Evolutionary conservation across 1,140 invertebrate genomes (phyloP), one percentile per base, ranked within the genome.

Genomic region (Drosophila ercepeae): DNA sequence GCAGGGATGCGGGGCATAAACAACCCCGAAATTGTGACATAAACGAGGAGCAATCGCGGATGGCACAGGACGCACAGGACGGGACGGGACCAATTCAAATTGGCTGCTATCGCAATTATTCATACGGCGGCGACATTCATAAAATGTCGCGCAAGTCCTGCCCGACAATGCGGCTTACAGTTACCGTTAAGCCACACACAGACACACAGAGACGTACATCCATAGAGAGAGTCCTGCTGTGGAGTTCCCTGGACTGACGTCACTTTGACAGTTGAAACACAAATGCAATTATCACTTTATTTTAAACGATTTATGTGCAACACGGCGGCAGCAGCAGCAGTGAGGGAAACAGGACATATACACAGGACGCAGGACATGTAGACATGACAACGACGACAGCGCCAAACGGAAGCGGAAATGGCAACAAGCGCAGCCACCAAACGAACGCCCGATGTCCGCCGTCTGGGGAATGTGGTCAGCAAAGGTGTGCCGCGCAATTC

Each of bases 201-300:
- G 48, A 57, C 32, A 68, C 39, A 49, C 41, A 64, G 8, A 54
- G 16, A 55, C 21, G 27, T 25, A 19, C 21, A 36, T 3, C 36
- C 6, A 69, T 7, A 61, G n/a, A 29, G 11, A 68, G 9, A 45
- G 11, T 39, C 14, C 42, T 21, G 46, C 23, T 16, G 19, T 21
- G 23, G 25, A 63, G 59, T 75, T 32, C 49, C 49, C 54, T 52
- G 75, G 52, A 58, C 75, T 79, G 77, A 74, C 58, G 74, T 88
- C 65, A 79, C 42, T 88, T 82, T 88, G 82, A 88, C 82, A 88
- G 82, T 78, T 88, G 78, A 75, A 88, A 88, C 83, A 88, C 83
- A 88, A 88, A 88, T 88, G 82, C 82, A 88, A 88, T 88, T 88
- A 88, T 88, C 82, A 88, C 82, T 88, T 89, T 88, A 88, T 88